These are phyloP conservation scores for Amphilophus citrinellus DNA, from an alignment of 2,113 vertebrate species.

Conservation along the genomic window DNA sequence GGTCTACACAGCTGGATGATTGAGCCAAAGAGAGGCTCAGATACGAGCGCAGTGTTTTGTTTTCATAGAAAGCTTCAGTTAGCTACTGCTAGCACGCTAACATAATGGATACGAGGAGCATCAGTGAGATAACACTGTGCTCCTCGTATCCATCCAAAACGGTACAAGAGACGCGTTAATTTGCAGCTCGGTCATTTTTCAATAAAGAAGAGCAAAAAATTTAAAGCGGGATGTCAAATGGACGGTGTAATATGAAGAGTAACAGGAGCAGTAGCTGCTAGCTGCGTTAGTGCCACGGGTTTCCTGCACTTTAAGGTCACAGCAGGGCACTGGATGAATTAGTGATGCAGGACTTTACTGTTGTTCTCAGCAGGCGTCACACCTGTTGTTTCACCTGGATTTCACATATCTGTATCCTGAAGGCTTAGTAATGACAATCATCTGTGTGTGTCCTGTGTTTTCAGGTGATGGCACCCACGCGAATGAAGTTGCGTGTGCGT, in stretches of 20 bases:
- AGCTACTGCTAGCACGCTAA: not conserved
- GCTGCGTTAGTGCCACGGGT: not conserved
- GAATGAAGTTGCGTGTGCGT: conserved; percentile 84
- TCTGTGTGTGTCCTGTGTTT: not conserved
- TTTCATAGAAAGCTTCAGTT: not conserved
- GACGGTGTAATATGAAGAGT: not conserved
- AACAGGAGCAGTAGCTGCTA: not conserved
- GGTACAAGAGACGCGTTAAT: not conserved
- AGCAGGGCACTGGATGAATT: not conserved
- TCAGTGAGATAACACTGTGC: not conserved
- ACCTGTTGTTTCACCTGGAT: not conserved
- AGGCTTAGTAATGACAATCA: not conserved
- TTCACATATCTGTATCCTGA: not conserved
- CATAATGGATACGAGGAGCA: not conserved
- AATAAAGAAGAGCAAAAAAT: not conserved
- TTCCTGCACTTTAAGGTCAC: not conserved
- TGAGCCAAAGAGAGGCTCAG: not conserved
- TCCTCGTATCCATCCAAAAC: no score
- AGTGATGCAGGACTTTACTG: not conserved
- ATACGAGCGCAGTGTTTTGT: not conserved
- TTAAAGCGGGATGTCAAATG: not conserved
- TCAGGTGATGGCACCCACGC: conserved; percentile 84
- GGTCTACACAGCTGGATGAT: not conserved
- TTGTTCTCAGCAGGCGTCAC: not conserved
- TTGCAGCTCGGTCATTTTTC: not conserved